Percentiles rank a stretch among this genome's conserved stretches.
phyloP scores from a whole-genome alignment of 2,888 invertebrate genomes.

The Lasioglossum lativentre region DNA sequence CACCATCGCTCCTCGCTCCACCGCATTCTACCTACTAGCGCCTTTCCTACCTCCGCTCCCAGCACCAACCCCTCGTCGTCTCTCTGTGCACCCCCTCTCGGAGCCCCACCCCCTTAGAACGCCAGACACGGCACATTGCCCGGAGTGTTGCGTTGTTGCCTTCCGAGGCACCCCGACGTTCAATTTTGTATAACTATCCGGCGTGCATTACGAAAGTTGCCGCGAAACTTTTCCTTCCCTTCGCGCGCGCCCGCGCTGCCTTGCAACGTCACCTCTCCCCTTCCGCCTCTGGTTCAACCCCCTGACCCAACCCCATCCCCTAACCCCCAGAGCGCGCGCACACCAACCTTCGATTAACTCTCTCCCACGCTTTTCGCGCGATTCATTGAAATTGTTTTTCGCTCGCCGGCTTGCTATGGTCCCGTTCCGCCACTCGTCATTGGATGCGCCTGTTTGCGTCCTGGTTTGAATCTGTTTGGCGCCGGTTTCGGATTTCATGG shows the following conservation, averaged over 20 bases:
- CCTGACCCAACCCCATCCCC: background rate
- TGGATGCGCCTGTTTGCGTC: conserved; percentile 33
- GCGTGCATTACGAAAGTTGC: conserved; percentile 75
- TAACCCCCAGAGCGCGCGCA: conserved; percentile 31
- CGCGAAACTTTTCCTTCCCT: conserved; percentile 70
- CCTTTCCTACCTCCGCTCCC: conserved; percentile 59
- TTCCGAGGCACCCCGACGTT: conserved; percentile 74
- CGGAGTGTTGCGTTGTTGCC: conserved; percentile 75
- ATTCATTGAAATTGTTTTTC: conserved; percentile 70
- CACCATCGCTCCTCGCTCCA: conserved; percentile 60
- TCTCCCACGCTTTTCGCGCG: conserved; percentile 68
- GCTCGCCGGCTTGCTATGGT: conserved; percentile 9
- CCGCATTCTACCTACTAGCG: conserved; percentile 62
- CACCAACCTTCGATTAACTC: conserved; percentile 68
- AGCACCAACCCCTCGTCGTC: conserved; percentile 54
- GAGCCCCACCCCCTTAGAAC: conserved; percentile 41
- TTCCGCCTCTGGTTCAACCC: background rate
- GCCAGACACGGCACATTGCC: conserved; percentile 77
- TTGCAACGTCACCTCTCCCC: conserved; percentile 46
- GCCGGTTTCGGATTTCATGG: conserved; percentile 26
- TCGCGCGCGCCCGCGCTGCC: conserved; percentile 40
- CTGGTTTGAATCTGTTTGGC: conserved; percentile 42
- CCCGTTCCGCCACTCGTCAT: conserved; percentile 9
- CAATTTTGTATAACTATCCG: conserved; percentile 79
- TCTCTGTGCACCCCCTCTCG: conserved; percentile 44